These are phyloP conservation scores for Ophioninae sp. DNA, from an alignment of 2,888 invertebrate species.

Conservation along the genomic window DNA sequence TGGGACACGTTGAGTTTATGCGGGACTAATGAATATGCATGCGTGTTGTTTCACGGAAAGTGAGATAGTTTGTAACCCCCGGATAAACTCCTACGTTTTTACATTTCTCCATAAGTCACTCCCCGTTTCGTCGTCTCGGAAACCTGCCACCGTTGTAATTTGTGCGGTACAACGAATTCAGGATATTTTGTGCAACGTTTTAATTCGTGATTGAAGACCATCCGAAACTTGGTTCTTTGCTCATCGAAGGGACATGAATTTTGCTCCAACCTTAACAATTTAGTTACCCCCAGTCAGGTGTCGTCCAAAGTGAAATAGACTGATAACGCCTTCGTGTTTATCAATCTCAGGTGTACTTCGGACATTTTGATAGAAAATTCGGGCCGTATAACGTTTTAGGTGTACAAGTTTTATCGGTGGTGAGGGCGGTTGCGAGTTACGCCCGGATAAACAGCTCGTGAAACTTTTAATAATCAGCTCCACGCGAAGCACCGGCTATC, in stretches of 20 bases:
- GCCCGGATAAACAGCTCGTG: not conserved
- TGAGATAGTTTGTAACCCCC: not conserved
- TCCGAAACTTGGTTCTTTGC: not conserved
- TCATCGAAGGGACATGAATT: not conserved
- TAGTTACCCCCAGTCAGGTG: not conserved
- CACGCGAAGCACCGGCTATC: conserved; percentile 1
- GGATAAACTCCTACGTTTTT: not conserved
- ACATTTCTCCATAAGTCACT: not conserved
- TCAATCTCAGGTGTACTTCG: not conserved
- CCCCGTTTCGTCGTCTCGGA: not conserved
- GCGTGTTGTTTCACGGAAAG: not conserved
- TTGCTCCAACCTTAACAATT: not conserved
- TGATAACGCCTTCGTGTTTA: not conserved
- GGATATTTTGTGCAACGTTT: not conserved
- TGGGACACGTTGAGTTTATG: conserved; percentile 17
- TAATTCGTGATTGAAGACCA: not conserved
- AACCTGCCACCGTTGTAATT: not conserved
- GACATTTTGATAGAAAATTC: not conserved
- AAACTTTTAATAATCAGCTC: conserved; percentile 34
- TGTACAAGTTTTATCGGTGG: conserved; percentile 7
- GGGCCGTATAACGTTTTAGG: not conserved
- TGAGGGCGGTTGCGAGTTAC: not conserved
- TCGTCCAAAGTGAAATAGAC: not conserved
- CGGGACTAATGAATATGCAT: conserved; percentile 6
- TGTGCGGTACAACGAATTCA: not conserved